A percentile compares a stretch with the other conserved stretches of the same genome.
Conservation (phyloP, 23 tunicate genomes). For the Phallusia fumigata region DNA sequence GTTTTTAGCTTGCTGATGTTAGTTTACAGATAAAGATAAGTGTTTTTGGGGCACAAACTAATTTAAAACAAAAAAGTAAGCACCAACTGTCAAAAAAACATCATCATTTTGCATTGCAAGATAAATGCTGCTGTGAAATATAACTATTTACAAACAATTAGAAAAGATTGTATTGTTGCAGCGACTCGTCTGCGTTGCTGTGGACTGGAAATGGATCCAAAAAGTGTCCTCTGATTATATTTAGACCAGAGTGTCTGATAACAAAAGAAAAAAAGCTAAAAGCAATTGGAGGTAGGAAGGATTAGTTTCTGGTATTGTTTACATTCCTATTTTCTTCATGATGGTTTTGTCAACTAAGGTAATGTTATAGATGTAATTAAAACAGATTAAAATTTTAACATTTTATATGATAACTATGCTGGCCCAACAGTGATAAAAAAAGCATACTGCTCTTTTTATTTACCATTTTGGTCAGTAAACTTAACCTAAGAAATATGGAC, state of each 20-base stretch:
- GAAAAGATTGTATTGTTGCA: neutral
- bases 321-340: neutral
- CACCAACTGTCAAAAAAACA: no score
- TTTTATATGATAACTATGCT: no score
- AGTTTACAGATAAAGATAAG: no score
- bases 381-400: no score
- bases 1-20: no score
- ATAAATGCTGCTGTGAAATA: neutral
- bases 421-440: no score
- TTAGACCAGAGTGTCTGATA: slow-evolving; percentile 83
- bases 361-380: no score
- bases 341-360: neutral
- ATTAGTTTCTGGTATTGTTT: neutral
- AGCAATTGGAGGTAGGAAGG: slow-evolving; percentile 78
- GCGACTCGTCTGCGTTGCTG: slow-evolving; percentile 54
- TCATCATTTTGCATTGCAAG: neutral
- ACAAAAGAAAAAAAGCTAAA: slow-evolving; percentile 70
- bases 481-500: no score
- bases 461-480: no score
- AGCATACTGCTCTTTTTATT: no score
- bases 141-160: neutral
- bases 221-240: slow-evolving; percentile 67
- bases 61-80: no score
- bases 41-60: no score
- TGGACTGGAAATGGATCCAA: slow-evolving; percentile 88